These are phyloP conservation scores for Masnerella sp. DNA, from an alignment of 2,888 invertebrate species.

Conservation along the genomic window DNA sequence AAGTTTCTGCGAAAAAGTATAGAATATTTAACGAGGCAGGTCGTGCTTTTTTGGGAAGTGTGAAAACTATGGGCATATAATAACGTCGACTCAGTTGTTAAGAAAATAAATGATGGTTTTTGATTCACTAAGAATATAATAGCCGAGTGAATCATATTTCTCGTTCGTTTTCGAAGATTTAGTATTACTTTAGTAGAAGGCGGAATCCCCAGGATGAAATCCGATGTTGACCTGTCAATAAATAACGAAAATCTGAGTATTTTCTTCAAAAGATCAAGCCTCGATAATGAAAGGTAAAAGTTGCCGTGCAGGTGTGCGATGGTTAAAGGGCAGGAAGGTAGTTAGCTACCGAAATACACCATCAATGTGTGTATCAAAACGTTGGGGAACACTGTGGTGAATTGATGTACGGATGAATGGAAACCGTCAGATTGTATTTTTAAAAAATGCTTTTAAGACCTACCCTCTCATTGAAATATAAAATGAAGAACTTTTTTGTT, in stretches of 20 bases:
- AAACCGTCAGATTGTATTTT: conserved; percentile 32
- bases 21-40: no score
- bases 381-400: conserved; percentile 37
- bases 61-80: no score
- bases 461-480: no score
- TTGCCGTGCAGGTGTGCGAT: conserved; percentile 76
- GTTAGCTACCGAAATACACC: conserved; percentile 76
- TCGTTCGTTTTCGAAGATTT: conserved; percentile 11
- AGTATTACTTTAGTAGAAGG: background rate
- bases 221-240: conserved; percentile 75
- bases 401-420: conserved; percentile 38
- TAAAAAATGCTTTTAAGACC: no score
- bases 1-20: conserved; percentile 1
- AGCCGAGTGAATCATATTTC: conserved; percentile 11
- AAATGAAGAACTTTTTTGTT: no score
- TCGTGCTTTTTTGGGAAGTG: no score
- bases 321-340: conserved; percentile 63
- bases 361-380: conserved; percentile 71
- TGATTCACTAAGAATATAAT: conserved; percentile 3
- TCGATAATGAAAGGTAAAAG: conserved; percentile 76
- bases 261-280: conserved; percentile 76
- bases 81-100: no score
- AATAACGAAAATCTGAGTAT: conserved; percentile 75
- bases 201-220: conserved; percentile 64
- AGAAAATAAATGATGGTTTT: no score